Evolutionary conservation across 2,113 vertebrate genomes (phyloP).

Genomic region (Tragulus kanchil): DNA sequence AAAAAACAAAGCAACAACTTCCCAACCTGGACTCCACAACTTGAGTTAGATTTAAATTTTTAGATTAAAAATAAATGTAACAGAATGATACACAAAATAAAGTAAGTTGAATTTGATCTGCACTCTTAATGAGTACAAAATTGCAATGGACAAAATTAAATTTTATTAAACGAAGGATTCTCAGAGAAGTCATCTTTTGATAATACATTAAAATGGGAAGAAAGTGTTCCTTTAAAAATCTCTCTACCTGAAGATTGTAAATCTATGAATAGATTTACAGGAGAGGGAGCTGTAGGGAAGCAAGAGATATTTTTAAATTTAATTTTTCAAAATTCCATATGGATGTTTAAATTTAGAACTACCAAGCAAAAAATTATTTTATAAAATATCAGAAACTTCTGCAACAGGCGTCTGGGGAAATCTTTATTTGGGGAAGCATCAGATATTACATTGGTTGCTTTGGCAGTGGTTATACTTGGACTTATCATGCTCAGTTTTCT

Average conservation of each 20-base stretch:
- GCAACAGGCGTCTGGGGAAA: not conserved
- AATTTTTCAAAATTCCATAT: slow-evolving; percentile 39
- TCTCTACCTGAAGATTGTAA: not conserved
- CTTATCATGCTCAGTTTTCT: not conserved
- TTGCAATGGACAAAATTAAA: slow-evolving; percentile 5
- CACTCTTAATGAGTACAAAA: not conserved
- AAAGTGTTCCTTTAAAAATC: not conserved
- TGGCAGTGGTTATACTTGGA: not conserved
- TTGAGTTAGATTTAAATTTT: not conserved
- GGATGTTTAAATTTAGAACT: slow-evolving; percentile 56
- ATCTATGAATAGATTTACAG: not conserved
- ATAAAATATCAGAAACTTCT: slow-evolving; percentile 27
- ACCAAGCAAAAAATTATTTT: slow-evolving; percentile 32
- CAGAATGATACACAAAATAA: not conserved
- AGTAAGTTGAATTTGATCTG: not conserved
- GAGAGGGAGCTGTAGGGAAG: not conserved
- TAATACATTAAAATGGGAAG: not conserved
- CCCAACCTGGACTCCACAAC: not conserved
- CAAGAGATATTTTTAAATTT: slow-evolving; percentile 14
- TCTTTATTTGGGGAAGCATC: slow-evolving; percentile 20
- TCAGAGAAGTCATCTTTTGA: not conserved
- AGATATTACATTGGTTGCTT: not conserved
- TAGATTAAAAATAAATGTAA: not conserved
- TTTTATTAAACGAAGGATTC: slow-evolving; percentile 19
- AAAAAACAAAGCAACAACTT: not conserved